These are phyloP conservation scores for Lepus americanus DNA, from an alignment of 2,113 vertebrate genomes.

Conservation along the genomic window DNA sequence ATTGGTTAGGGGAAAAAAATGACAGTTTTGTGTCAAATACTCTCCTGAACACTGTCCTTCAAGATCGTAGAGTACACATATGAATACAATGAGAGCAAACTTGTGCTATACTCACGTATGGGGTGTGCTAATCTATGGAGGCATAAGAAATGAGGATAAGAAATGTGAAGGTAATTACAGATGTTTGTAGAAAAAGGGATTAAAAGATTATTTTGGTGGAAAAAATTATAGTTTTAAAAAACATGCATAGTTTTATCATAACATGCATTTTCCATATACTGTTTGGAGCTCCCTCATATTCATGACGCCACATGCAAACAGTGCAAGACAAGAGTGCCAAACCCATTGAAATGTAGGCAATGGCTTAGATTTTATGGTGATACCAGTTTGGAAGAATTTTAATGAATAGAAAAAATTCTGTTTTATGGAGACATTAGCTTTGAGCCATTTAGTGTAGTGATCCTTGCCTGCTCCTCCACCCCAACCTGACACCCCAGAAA, in stretches of 20 bases:
- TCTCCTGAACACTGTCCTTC: constrained; percentile 47
- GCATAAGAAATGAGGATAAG: constrained; percentile 58
- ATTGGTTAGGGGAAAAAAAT: constrained; percentile 75
- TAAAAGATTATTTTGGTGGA: too few relatives aligned
- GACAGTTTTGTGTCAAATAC: constrained; percentile 77
- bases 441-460: neutral
- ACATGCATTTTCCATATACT: too few relatives aligned
- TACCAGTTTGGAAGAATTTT: constrained; percentile 54
- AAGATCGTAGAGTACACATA: too few relatives aligned
- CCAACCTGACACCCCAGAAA: constrained; percentile 22
- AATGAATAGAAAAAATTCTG: neutral
- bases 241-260: too few relatives aligned
- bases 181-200: too few relatives aligned
- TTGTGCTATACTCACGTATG: neutral
- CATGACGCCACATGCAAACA: constrained; percentile 69
- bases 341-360: constrained; percentile 67
- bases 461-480: neutral
- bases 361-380: constrained; percentile 63
- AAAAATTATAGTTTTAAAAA: too few relatives aligned
- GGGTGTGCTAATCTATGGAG: constrained; percentile 9
- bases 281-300: neutral
- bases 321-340: constrained; percentile 51
- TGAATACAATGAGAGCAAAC: constrained; percentile 23
- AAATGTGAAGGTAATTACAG: constrained; percentile 13
- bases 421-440: neutral